phyloP scores from a whole-genome alignment of 2,797 vertebrate genomes.

The Eulemur coronatus region DNA sequence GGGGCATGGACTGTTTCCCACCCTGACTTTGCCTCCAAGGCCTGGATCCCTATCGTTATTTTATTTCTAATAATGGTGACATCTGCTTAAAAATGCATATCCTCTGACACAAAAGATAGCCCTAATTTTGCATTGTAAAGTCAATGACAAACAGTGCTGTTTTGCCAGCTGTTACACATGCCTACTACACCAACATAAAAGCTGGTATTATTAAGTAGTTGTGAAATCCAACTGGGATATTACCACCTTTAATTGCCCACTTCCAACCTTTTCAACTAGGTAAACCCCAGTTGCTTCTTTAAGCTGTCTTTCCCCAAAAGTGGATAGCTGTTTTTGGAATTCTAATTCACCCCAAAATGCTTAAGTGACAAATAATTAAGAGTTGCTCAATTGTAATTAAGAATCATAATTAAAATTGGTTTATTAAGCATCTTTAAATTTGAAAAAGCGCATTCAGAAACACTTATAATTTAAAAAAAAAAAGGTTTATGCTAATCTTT shows the following conservation, averaged over 20 bases:
- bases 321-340: constrained; percentile 50
- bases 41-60: constrained; percentile 54
- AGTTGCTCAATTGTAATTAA: constrained; percentile 30
- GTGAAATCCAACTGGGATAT: constrained; percentile 77
- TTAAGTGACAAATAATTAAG: constrained; percentile 9
- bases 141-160: constrained; percentile 65
- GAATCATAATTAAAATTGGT: constrained; percentile 21
- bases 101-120: constrained; percentile 49
- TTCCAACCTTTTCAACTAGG: constrained; percentile 72
- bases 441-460: background rate
- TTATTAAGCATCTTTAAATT: constrained; percentile 31
- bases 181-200: constrained; percentile 43
- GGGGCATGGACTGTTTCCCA: background rate
- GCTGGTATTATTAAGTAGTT: constrained; percentile 74
- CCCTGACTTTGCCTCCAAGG: constrained; percentile 49
- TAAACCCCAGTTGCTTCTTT: constrained; percentile 71
- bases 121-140: constrained; percentile 66
- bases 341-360: background rate
- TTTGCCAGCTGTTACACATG: constrained; percentile 79
- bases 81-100: constrained; percentile 76
- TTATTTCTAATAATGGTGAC: constrained; percentile 50
- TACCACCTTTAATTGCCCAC: constrained; percentile 73
- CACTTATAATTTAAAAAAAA: background rate
- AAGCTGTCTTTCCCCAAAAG: constrained; percentile 56
- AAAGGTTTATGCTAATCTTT: background rate